phyloP scores from a whole-genome alignment of 2,888 invertebrate genomes.

The Agonopterix arenella region DNA sequence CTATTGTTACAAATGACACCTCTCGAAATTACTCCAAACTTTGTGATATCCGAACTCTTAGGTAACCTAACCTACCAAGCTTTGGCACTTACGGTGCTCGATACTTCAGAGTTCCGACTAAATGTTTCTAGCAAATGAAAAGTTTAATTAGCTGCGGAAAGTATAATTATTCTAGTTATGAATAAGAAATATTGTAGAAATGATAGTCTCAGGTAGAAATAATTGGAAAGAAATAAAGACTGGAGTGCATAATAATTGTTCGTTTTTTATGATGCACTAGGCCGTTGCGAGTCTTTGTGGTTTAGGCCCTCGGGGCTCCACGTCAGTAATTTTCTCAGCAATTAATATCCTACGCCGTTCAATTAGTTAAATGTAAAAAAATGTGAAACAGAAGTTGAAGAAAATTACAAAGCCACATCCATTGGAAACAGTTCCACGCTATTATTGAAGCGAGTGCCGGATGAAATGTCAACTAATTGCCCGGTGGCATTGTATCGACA shows the following conservation, averaged over 20 bases:
- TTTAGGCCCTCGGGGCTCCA: conserved; percentile 50
- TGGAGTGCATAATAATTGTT: conserved; percentile 53
- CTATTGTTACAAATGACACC: conserved; percentile 58
- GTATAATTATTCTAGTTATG: conserved; percentile 27
- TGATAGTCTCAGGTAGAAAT: conserved; percentile 30
- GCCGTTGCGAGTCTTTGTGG: conserved; percentile 51
- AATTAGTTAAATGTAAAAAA: conserved; percentile 65
- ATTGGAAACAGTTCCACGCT: conserved; percentile 42
- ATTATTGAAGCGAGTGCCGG: conserved; percentile 31
- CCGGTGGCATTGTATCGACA: conserved; percentile 38
- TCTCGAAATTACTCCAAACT: conserved; percentile 34
- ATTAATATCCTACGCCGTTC: conserved; percentile 60
- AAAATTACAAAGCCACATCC: conserved; percentile 47
- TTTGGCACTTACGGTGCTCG: neutral
- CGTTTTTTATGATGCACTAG: conserved; percentile 49
- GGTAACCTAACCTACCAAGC: conserved; percentile 7
- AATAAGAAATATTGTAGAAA: conserved; percentile 42
- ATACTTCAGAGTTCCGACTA: neutral
- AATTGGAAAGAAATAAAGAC: conserved; percentile 51
- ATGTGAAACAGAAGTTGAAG: conserved; percentile 53
- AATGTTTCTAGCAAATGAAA: conserved; percentile 12
- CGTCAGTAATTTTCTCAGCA: conserved; percentile 65
- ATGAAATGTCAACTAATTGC: conserved; percentile 52
- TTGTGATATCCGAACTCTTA: conserved; percentile 29
- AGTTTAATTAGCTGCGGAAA: conserved; percentile 27